Conservation (phyloP, 1,140 invertebrate species). For the Philaenus spumarius region DNA sequence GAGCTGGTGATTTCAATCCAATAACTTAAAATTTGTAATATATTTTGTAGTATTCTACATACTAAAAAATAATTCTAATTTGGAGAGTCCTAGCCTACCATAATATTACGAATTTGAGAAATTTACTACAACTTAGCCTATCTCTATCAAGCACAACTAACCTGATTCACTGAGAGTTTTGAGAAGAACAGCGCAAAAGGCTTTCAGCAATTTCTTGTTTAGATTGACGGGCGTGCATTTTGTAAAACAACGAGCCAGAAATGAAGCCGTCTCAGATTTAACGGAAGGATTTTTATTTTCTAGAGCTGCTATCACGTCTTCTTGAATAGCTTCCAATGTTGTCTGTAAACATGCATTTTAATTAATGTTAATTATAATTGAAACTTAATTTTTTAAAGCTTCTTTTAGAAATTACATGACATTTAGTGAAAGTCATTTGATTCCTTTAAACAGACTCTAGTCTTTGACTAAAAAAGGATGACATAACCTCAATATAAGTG, state of each 20-base stretch:
- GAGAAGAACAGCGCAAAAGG: conserved; percentile 68
- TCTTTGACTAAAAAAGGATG: no score
- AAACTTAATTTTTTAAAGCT: no score
- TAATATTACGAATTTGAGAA: not conserved
- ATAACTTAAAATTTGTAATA: no score
- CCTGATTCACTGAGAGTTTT: conserved; percentile 82
- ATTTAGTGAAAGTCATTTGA: no score
- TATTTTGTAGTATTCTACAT: no score
- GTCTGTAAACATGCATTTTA: conserved; percentile 57
- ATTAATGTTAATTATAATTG: no score
- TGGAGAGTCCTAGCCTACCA: not conserved
- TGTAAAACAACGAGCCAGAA: conserved; percentile 75
- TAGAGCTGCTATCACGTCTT: conserved; percentile 75
- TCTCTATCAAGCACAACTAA: conserved; percentile 40
- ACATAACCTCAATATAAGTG: no score
- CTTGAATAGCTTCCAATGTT: conserved; percentile 78
- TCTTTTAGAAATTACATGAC: no score
- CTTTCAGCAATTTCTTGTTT: conserved; percentile 90
- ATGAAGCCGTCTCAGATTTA: conserved; percentile 87
- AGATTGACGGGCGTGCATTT: conserved; percentile 70
- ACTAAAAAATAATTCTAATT: no score
- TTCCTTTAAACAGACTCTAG: no score
- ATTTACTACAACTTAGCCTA: not conserved
- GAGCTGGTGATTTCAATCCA: no score
- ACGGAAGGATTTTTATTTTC: conserved; percentile 94